These are phyloP conservation scores for Falco berigora DNA, from an alignment of 2,797 vertebrate species.

Conservation along the genomic window DNA sequence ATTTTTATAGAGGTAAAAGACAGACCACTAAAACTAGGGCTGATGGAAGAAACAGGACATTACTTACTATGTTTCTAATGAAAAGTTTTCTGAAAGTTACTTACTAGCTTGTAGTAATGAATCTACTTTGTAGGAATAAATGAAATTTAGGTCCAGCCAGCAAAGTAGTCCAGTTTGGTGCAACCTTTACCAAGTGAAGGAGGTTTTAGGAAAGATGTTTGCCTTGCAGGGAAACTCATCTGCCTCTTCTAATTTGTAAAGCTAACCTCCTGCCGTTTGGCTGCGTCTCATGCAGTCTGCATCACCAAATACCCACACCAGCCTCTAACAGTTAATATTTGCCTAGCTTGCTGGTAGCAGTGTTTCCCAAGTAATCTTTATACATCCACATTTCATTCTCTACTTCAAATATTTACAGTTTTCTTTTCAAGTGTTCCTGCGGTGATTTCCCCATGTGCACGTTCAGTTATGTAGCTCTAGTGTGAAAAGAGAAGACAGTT, in stretches of 20 bases:
- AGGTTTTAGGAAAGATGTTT: background rate
- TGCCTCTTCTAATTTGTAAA: slow-evolving; percentile 26
- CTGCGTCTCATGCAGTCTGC: background rate
- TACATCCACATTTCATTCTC: background rate
- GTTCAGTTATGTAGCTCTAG: background rate
- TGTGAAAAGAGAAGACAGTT: background rate
- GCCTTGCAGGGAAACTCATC: slow-evolving; percentile 2
- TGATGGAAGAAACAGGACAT: background rate
- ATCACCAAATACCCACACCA: background rate
- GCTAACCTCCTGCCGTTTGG: background rate
- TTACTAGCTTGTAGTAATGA: slow-evolving; percentile 2
- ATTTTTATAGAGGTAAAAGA: background rate
- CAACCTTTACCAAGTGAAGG: background rate
- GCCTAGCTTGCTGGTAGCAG: background rate
- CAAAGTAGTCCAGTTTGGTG: background rate
- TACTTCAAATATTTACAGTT: slow-evolving; percentile 18
- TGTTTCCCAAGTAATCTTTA: background rate
- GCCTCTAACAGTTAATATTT: background rate
- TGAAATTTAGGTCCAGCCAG: background rate
- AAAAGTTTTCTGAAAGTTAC: slow-evolving; percentile 1
- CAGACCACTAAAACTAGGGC: background rate
- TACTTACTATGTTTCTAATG: slow-evolving; percentile 2
- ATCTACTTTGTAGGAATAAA: background rate
- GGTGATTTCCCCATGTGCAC: background rate
- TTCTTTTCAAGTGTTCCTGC: background rate